Percentiles rank a stretch among this genome's conserved stretches.
Conservation (phyloP, 2,113 vertebrate species). For the Brienomyrus longianalis region DNA sequence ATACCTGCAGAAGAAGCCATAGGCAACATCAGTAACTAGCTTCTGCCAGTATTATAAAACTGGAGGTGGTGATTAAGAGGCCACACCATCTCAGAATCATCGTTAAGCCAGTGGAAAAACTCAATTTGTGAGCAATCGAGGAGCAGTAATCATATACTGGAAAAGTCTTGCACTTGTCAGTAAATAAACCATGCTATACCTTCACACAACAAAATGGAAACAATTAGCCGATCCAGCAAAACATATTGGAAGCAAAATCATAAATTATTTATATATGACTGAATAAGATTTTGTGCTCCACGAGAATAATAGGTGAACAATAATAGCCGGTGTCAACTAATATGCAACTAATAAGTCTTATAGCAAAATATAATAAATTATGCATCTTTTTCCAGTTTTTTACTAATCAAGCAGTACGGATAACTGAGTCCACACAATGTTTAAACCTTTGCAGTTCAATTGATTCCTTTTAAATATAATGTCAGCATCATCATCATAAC, state of each 20-base stretch:
- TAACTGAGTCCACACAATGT: not conserved
- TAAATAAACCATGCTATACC: constrained; percentile 7
- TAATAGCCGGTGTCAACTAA: constrained; percentile 13
- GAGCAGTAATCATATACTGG: constrained; percentile 60
- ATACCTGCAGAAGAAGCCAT: constrained; percentile 42
- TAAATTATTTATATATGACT: constrained; percentile 23
- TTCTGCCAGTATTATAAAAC: constrained; percentile 67
- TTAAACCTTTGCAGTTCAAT: constrained; percentile 8
- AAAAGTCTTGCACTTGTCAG: constrained; percentile 37
- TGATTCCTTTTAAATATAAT: constrained; percentile 20
- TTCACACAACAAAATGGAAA: constrained; percentile 10
- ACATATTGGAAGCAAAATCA: constrained; percentile 8
- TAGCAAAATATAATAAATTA: constrained; percentile 19
- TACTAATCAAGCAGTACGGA: constrained; percentile 12
- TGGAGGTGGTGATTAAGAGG: constrained; percentile 64
- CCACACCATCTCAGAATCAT: constrained; percentile 65
- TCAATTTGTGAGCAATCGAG: constrained; percentile 65
- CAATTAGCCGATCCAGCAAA: constrained; percentile 22
- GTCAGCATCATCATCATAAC: not conserved
- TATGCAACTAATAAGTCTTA: not conserved
- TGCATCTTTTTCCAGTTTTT: not conserved
- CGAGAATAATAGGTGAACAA: constrained; percentile 3
- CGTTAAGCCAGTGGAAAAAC: constrained; percentile 65
- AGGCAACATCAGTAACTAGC: constrained; percentile 54
- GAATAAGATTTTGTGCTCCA: constrained; percentile 5